These are phyloP conservation scores for Chascanopsetta lugubris DNA, from an alignment of 2,113 vertebrate species.

Conservation along the genomic window DNA sequence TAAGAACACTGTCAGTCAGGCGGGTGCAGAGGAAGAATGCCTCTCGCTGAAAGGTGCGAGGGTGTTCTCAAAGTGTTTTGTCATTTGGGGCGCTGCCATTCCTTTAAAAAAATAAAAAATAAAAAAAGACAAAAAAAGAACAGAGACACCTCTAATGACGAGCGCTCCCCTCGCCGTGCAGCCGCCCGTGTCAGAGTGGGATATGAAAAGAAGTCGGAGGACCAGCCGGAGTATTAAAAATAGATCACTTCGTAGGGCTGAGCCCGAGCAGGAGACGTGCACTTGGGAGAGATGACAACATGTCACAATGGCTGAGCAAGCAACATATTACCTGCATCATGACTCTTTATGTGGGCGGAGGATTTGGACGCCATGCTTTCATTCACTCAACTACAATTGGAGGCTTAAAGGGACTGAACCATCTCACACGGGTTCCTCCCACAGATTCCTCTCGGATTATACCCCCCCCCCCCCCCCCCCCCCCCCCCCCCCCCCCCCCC, in stretches of 20 bases:
- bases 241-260: slow-evolving; percentile 47
- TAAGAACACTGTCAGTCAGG: slow-evolving; percentile 70
- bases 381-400: slow-evolving; percentile 48
- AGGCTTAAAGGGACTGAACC: slow-evolving; percentile 30
- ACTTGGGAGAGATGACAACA: slow-evolving; percentile 49
- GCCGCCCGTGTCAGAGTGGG: slow-evolving; percentile 57
- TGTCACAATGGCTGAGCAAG: slow-evolving; percentile 57
- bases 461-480: too few species aligned
- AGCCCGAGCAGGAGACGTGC: slow-evolving; percentile 28
- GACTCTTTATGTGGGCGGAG: slow-evolving; percentile 35
- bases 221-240: slow-evolving; percentile 46
- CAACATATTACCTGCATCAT: slow-evolving; percentile 47
- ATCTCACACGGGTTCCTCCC: slow-evolving; percentile 27
- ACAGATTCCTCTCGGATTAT: slow-evolving; percentile 14
- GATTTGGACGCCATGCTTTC: slow-evolving; percentile 46
- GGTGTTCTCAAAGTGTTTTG: slow-evolving; percentile 61
- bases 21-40: slow-evolving; percentile 53
- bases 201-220: slow-evolving; percentile 55
- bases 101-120: too few species aligned
- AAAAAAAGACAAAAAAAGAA: too few species aligned
- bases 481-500: too few species aligned
- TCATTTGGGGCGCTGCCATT: slow-evolving; percentile 64
- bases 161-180: slow-evolving; percentile 49
- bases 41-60: slow-evolving; percentile 62
- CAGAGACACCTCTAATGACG: slow-evolving; percentile 71